Conservation (phyloP, 30 jellyfish, hydroid and myxozoan species). For the Aurelia coerulea region DNA sequence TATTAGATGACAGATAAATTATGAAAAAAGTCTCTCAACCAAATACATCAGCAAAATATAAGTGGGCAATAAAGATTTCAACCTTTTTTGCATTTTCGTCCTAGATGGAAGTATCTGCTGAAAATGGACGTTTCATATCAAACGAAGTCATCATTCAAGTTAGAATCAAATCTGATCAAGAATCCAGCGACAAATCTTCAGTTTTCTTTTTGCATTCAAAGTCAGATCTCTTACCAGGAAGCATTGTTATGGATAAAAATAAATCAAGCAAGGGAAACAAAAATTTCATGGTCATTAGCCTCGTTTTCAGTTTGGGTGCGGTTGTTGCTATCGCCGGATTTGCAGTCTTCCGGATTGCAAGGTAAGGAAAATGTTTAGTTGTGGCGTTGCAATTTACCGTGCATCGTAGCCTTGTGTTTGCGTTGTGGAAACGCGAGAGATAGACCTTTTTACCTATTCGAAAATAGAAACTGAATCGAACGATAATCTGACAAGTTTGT, state of each 20-base stretch:
- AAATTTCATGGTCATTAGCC: conserved; percentile 31
- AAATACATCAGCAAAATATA: too few species aligned
- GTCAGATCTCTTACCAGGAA: conserved; percentile 3
- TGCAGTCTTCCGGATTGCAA: conserved; percentile 26
- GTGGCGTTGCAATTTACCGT: too few species aligned
- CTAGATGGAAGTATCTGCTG: conserved; percentile 64
- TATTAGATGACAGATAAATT: too few species aligned
- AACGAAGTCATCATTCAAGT: conserved; percentile 51
- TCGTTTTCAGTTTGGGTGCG: conserved; percentile 31
- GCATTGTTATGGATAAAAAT: not conserved
- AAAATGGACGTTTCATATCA: conserved; percentile 70
- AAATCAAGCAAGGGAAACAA: conserved; percentile 3
- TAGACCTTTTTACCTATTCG: too few species aligned
- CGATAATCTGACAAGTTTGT: too few species aligned
- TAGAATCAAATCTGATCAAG: not conserved
- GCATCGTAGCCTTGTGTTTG: too few species aligned
- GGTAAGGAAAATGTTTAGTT: conserved; percentile 9
- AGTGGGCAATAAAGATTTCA: too few species aligned
- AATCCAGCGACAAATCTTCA: conserved; percentile 1
- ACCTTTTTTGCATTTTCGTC: not conserved
- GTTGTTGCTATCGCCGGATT: conserved; percentile 55
- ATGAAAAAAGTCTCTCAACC: too few species aligned
- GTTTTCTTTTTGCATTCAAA: conserved; percentile 33
- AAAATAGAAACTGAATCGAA: too few species aligned
- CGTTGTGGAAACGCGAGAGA: too few species aligned